Conservation (phyloP, 2,888 invertebrate genomes). For the Seira musarum region DNA sequence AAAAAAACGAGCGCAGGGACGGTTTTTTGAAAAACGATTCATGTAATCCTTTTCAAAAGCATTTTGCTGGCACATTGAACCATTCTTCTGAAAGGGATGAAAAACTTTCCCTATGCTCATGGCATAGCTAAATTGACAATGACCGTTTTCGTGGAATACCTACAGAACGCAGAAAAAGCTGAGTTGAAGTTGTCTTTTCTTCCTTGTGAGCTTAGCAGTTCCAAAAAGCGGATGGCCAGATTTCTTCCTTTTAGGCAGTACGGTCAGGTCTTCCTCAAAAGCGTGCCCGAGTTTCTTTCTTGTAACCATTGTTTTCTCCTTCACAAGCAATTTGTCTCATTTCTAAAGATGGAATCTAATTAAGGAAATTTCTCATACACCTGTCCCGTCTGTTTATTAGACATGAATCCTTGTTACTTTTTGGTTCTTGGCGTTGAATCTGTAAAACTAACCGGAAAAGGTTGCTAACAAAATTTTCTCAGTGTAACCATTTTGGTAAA, state of each 20-base stretch:
- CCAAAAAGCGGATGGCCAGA: not conserved
- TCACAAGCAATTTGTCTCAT: constrained; percentile 3
- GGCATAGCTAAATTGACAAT: constrained; percentile 28
- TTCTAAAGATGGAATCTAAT: constrained; percentile 34
- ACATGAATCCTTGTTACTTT: no score
- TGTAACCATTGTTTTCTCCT: not conserved
- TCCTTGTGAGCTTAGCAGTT: not conserved
- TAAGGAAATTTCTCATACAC: constrained; percentile 23
- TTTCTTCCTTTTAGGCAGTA: not conserved
- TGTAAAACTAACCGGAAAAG: not conserved
- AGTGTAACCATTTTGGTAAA: no score
- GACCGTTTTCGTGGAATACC: constrained; percentile 16
- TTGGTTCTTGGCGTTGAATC: no score
- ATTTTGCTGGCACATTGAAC: constrained; percentile 34
- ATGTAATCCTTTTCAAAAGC: constrained; percentile 28
- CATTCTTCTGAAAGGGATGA: constrained; percentile 11
- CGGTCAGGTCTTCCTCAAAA: constrained; percentile 1
- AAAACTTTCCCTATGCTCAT: constrained; percentile 11
- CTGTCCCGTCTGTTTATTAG: constrained; percentile 17
- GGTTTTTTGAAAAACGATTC: not conserved
- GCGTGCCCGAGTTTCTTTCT: not conserved
- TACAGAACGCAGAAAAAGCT: not conserved
- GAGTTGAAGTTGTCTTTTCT: not conserved
- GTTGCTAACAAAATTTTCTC: not conserved
- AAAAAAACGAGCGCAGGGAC: not conserved